Evolutionary conservation across 2,888 invertebrate genomes (phyloP), one percentile per base, ranked within the genome.

Genomic region (Gryllus longicercus): DNA sequence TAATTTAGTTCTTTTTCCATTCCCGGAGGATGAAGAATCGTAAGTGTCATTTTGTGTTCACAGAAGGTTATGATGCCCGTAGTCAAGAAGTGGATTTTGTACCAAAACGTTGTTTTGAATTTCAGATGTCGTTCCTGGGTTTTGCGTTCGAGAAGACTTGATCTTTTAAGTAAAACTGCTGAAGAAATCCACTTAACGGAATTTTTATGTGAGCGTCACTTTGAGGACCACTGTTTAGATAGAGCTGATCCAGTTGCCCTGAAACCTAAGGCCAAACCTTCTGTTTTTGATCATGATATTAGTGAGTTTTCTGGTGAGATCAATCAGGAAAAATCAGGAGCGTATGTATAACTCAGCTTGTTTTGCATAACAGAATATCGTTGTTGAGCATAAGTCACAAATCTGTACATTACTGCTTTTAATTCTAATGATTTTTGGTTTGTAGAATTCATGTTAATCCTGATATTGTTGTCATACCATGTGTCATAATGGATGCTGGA

Each of bases 151-250:
- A 51, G 75, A 25, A 75, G 79, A 75, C 49, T 75, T 21, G 79
- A 79, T 51, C 50, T 79, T 38, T 50, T 79, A 12, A 21, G 25
- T 12, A 79, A 75, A 79, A 21, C 50, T 12, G 21, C 50, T 75
- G 23, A 74, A 18, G 79, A 79, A 23, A 74, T 79, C 11, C 79
- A 79, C 74, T 11, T 23, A 14, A 79, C 75, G 14, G 75, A 79
- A 51, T 79, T 50, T 75, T 75, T 79, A 49, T 79, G 79, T 79
- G 50, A 79, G 16, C 75, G 50, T 50, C 79, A 79, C 51, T 79
- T 79, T 79, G 75, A 75, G 18, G 75, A 79, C 74, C 18, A 75
- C 49, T 75, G 75, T 75, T 79, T 79, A 25, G 79, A 75, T 23
- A 78, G 51, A 50, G 14, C 75, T 50, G 51, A 21, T 74, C 50